A percentile compares a stretch with the other conserved stretches of the same genome.
These are phyloP conservation scores for Ispidina lecontei DNA, from an alignment of 2,797 vertebrate genomes.

Conservation along the genomic window DNA sequence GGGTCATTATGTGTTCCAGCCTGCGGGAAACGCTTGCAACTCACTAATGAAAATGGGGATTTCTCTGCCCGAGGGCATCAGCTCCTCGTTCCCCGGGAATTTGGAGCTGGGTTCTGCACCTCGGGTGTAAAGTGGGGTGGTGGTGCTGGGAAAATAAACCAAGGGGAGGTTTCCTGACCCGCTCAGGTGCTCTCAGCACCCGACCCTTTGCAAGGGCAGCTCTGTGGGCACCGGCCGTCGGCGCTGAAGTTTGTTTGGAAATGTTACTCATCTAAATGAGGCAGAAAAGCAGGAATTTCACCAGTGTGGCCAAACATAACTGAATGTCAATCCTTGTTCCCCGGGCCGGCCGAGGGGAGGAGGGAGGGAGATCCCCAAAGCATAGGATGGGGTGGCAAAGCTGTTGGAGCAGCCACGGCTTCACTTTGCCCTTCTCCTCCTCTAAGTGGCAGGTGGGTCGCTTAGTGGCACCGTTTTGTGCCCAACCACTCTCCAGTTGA, in stretches of 20 bases:
- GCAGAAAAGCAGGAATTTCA: slow-evolving; percentile 17
- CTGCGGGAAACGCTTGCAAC: neutral
- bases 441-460: rapidly evolving
- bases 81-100: neutral
- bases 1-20: neutral
- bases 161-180: neutral
- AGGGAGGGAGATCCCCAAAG: neutral
- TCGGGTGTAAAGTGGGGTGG: neutral
- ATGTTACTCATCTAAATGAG: slow-evolving; percentile 3
- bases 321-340: neutral
- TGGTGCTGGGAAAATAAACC: neutral
- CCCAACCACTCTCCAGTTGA: neutral
- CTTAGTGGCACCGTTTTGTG: neutral
- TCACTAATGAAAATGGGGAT: neutral
- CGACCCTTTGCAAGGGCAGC: neutral
- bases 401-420: rapidly evolving
- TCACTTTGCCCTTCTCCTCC: neutral
- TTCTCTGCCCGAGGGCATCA: neutral
- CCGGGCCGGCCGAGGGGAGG: neutral
- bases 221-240: neutral
- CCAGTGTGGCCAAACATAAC: neutral
- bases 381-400: neutral
- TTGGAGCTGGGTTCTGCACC: neutral
- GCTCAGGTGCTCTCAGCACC: neutral
- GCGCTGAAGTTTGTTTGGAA: neutral